Evolutionary conservation across 1,140 invertebrate genomes (phyloP).

Genomic region (Drosophila lini): DNA sequence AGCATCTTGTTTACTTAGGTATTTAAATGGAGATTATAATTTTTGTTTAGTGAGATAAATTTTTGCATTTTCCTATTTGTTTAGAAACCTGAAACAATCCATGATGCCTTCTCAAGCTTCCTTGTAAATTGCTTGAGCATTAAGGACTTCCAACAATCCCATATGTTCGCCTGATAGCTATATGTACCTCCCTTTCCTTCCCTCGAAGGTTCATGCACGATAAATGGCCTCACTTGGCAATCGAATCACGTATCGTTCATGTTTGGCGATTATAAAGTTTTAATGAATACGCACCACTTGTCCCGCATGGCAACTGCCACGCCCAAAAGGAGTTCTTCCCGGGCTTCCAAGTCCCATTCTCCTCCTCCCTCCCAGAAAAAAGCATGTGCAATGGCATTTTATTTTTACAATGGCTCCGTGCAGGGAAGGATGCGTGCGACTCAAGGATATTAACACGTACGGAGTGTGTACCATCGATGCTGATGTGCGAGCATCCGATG

Average conservation of each 20-base stretch:
- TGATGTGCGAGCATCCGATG: conserved; percentile 57
- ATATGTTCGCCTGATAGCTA: conserved; percentile 32
- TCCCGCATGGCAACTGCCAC: conserved; percentile 28
- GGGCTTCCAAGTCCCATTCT: conserved; percentile 1
- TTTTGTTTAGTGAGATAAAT: not conserved
- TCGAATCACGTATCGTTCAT: conserved; percentile 76
- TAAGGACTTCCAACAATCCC: conserved; percentile 17
- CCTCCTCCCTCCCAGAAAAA: conserved; percentile 6
- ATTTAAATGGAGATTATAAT: not conserved
- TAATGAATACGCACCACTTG: conserved; percentile 78
- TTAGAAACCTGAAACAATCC: too few relatives aligned
- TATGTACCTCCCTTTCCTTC: conserved; percentile 1
- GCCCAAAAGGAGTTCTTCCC: conserved; percentile 43
- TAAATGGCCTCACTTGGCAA: conserved; percentile 69
- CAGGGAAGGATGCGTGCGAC: conserved; percentile 33
- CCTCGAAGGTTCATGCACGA: conserved; percentile 53
- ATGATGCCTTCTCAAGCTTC: not conserved
- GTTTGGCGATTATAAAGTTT: conserved; percentile 82
- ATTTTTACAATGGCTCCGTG: conserved; percentile 66
- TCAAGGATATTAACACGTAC: conserved; percentile 78
- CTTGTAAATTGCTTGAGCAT: conserved; percentile 1
- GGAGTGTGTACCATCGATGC: conserved; percentile 51
- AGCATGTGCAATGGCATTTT: conserved; percentile 68
- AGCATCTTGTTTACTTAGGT: not conserved
- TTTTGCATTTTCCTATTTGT: too few relatives aligned